These are phyloP conservation scores for Zygothrica quintamaculata DNA, from an alignment of 2,888 invertebrate genomes.

Conservation along the genomic window DNA sequence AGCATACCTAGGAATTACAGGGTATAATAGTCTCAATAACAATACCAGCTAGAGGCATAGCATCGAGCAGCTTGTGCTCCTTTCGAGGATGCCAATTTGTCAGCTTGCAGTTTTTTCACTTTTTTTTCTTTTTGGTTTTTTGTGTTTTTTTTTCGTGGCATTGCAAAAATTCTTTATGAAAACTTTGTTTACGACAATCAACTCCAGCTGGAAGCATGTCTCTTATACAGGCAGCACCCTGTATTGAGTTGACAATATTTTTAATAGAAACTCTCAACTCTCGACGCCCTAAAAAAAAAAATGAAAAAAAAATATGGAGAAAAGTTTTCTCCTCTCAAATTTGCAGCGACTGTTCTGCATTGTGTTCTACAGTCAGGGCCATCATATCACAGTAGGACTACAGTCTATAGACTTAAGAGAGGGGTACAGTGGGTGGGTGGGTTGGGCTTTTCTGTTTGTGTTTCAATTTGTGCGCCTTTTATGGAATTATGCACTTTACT, in stretches of 20 bases:
- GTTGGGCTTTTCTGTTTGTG: constrained; percentile 57
- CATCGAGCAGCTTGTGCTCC: constrained; percentile 45
- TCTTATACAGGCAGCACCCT: constrained; percentile 22
- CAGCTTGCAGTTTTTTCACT: constrained; percentile 62
- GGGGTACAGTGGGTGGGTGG: constrained; percentile 5
- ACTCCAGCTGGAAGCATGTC: constrained; percentile 45
- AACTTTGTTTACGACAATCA: constrained; percentile 79
- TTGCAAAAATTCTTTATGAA: constrained; percentile 73
- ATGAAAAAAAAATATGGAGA: too few relatives aligned
- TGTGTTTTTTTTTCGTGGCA: constrained; percentile 39
- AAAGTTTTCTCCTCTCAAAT: constrained; percentile 68
- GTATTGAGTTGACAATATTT: constrained; percentile 81
- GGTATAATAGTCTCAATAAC: constrained; percentile 7
- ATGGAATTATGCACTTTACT: constrained; percentile 77
- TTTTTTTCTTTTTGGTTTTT: not conserved
- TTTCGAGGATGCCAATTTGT: constrained; percentile 75
- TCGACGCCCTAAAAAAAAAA: constrained; percentile 50
- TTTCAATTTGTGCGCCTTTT: constrained; percentile 78
- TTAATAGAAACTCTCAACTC: constrained; percentile 73
- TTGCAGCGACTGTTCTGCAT: constrained; percentile 47
- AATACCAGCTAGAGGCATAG: constrained; percentile 17
- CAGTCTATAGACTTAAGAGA: not conserved
- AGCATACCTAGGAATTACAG: not conserved
- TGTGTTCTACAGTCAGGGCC: constrained; percentile 22
- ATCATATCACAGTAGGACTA: not conserved